Percentiles rank a stretch among this genome's conserved stretches.
These are phyloP conservation scores for Hoplodrina blanda DNA, from an alignment of 2,888 invertebrate genomes.

Conservation along the genomic window DNA sequence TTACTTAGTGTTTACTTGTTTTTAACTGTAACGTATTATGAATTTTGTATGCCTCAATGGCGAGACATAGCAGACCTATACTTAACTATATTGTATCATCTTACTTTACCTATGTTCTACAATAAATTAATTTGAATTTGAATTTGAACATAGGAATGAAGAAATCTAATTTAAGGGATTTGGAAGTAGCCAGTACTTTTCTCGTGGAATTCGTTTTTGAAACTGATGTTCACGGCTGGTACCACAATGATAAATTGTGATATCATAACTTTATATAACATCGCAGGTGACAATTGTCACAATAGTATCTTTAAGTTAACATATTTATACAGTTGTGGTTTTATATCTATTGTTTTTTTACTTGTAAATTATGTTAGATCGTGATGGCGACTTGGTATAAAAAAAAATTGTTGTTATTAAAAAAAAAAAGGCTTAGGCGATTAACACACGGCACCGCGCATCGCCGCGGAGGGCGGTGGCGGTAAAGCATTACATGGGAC, in stretches of 20 bases:
- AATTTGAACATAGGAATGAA: not conserved
- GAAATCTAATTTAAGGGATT: constrained; percentile 10
- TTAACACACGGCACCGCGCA: too few relatives aligned
- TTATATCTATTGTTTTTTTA: constrained; percentile 21
- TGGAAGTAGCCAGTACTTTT: constrained; percentile 12
- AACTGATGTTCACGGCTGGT: not conserved
- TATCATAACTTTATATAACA: not conserved
- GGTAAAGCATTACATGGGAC: too few relatives aligned
- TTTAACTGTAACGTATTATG: too few relatives aligned
- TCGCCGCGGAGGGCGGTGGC: too few relatives aligned
- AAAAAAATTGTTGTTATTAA: too few relatives aligned
- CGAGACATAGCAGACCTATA: too few relatives aligned
- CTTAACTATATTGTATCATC: too few relatives aligned
- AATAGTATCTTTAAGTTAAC: constrained; percentile 26
- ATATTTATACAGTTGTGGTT: constrained; percentile 42
- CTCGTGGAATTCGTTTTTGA: not conserved
- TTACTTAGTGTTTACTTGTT: too few relatives aligned
- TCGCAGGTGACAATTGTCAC: constrained; percentile 10
- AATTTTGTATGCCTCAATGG: too few relatives aligned
- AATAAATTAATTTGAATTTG: too few relatives aligned
- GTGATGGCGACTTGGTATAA: not conserved
- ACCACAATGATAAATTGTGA: constrained; percentile 1
- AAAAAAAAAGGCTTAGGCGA: too few relatives aligned
- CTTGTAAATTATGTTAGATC: constrained; percentile 25
- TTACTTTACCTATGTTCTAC: too few relatives aligned